Evolutionary conservation across 53 echinoderm and acorn worm genomes (phyloP).

Genomic region (Actinopyga echinites): DNA sequence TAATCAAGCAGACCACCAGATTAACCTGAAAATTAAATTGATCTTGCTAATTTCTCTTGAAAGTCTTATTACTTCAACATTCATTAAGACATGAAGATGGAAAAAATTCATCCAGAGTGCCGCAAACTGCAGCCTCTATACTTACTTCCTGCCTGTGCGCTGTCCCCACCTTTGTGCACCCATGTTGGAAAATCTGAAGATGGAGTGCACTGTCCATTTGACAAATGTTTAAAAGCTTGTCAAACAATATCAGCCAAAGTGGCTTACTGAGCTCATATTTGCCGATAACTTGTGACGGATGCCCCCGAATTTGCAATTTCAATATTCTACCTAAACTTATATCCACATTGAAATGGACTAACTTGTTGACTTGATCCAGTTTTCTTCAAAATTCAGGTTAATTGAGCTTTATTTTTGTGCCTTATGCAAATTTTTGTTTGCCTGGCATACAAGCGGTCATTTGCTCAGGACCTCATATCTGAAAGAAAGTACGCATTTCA

Average conservation of each 20-base stretch:
- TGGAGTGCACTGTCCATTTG: constrained; percentile 33
- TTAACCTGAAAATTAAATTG: no score
- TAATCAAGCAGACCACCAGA: no score
- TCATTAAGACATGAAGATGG: no score
- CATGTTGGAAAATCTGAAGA: no score
- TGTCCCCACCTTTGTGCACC: no score
- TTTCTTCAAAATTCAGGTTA: constrained; percentile 26
- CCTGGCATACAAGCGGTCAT: constrained; percentile 13
- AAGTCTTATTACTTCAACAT: no score
- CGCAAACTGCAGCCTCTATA: no score
- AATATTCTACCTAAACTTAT: not conserved
- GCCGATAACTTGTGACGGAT: constrained; percentile 28
- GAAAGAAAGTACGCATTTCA: not conserved
- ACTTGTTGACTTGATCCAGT: constrained; percentile 19
- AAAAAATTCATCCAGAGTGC: no score
- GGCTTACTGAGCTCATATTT: constrained; percentile 11
- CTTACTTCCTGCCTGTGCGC: no score
- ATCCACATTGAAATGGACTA: not conserved
- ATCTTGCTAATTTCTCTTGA: no score
- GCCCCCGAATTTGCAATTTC: not conserved
- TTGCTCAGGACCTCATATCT: constrained; percentile 17
- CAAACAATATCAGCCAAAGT: constrained; percentile 10
- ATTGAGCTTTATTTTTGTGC: constrained; percentile 8
- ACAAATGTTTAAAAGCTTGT: constrained; percentile 33
- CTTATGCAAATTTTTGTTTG: constrained; percentile 29